Conservation (phyloP, 2,888 invertebrate genomes). For the Fragum whitleyi region DNA sequence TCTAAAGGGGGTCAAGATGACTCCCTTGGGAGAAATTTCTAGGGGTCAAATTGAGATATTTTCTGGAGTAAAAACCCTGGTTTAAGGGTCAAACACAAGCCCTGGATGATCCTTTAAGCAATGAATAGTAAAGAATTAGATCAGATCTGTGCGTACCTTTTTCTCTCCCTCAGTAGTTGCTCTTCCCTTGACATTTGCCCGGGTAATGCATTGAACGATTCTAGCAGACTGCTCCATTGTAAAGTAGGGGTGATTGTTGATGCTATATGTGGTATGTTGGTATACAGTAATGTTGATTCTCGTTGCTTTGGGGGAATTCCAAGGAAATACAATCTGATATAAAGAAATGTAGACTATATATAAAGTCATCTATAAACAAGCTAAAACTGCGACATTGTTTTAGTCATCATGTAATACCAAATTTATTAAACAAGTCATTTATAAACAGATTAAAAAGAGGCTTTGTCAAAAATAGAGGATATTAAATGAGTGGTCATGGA, state of each 20-base stretch:
- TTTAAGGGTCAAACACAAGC: too few species aligned
- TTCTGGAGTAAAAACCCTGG: too few species aligned
- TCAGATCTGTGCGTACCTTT: constrained; percentile 87
- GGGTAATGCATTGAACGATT: constrained; percentile 87
- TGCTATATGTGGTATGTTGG: constrained; percentile 88
- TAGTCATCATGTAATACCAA: too few species aligned
- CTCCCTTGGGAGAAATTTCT: too few species aligned
- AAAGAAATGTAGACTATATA: constrained; percentile 86
- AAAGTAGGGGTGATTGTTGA: constrained; percentile 58
- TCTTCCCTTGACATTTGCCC: constrained; percentile 92
- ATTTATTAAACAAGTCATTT: too few species aligned
- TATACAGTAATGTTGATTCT: constrained; percentile 95
- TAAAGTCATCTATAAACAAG: neutral
- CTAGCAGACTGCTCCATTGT: constrained; percentile 93
- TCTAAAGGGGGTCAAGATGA: too few species aligned
- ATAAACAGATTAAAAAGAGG: too few species aligned
- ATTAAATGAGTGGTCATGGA: too few species aligned
- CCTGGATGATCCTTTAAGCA: too few species aligned
- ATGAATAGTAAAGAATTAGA: too few species aligned
- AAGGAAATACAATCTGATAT: constrained; percentile 91
- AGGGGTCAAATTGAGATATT: too few species aligned
- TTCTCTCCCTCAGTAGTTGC: constrained; percentile 95
- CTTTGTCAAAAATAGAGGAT: too few species aligned
- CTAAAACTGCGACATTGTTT: neutral
- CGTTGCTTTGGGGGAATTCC: constrained; percentile 94